phyloP scores from a whole-genome alignment of 2,888 invertebrate species.

The Sarcophaga rosellei region DNA sequence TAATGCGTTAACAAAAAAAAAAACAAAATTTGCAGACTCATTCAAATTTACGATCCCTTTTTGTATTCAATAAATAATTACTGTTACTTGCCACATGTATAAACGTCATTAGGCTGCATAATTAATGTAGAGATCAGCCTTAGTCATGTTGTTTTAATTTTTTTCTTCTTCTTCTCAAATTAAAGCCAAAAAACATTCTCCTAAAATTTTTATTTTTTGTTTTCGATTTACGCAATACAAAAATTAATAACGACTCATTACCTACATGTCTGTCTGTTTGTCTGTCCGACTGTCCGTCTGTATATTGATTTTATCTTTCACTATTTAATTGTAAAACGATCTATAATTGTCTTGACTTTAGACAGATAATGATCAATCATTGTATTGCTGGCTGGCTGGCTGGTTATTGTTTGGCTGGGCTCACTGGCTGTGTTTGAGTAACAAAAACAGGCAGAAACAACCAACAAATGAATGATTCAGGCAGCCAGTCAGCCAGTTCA shows the following conservation, averaged over 20 bases:
- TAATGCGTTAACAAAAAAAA: too few species aligned
- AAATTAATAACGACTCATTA: slow-evolving; percentile 2
- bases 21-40: too few species aligned
- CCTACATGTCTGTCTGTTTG: background rate
- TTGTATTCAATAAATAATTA: too few species aligned
- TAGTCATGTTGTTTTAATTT: background rate
- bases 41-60: too few species aligned
- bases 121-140: background rate
- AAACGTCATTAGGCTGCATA: background rate
- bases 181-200: background rate
- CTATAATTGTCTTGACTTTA: slow-evolving; percentile 66
- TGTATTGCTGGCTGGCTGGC: slow-evolving; percentile 26
- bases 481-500: background rate
- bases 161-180: background rate
- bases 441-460: background rate
- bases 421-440: background rate
- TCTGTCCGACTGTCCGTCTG: background rate
- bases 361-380: slow-evolving; percentile 69
- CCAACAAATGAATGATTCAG: slow-evolving; percentile 39
- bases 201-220: background rate
- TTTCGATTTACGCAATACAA: slow-evolving; percentile 33
- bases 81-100: background rate
- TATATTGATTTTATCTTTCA: slow-evolving; percentile 68
- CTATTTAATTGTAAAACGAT: slow-evolving; percentile 69
- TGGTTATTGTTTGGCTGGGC: too few species aligned